These are phyloP conservation scores for Aix galericulata DNA, from an alignment of 2,113 vertebrate species.

Conservation along the genomic window DNA sequence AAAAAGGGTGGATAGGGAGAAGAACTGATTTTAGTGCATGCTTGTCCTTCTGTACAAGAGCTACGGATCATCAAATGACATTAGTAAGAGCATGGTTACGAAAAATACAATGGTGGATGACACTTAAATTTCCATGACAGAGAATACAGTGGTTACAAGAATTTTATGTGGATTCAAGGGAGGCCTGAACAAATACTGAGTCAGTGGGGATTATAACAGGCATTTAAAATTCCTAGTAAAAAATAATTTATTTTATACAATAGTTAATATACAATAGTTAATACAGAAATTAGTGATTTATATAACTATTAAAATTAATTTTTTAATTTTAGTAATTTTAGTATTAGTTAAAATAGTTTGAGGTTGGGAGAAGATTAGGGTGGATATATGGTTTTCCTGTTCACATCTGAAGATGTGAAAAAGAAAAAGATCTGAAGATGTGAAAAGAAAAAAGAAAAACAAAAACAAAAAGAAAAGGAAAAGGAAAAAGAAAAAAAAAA, in stretches of 20 bases:
- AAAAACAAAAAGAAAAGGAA: background rate
- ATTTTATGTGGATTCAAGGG: background rate
- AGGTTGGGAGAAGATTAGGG: background rate
- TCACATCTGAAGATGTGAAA: background rate
- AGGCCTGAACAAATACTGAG: background rate
- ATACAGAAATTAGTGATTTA: background rate
- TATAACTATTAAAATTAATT: background rate
- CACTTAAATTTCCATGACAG: background rate
- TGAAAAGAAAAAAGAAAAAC: background rate
- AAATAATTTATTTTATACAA: background rate
- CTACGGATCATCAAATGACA: background rate
- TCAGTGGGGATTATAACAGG: background rate
- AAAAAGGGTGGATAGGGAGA: background rate
- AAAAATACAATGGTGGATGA: background rate
- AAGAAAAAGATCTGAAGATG: background rate
- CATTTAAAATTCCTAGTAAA: background rate
- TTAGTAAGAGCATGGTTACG: constrained; percentile 1
- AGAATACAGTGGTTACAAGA: background rate
- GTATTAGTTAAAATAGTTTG: background rate
- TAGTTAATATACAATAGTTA: background rate
- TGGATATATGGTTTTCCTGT: background rate
- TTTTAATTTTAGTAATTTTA: background rate
- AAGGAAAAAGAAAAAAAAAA: background rate
- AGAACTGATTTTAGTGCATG: background rate
- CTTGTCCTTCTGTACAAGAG: constrained; percentile 1